A percentile compares a stretch with the other conserved stretches of the same genome.
These are phyloP conservation scores for Drosophila kikkawai DNA, from an alignment of 1,140 invertebrate species.

Conservation along the genomic window DNA sequence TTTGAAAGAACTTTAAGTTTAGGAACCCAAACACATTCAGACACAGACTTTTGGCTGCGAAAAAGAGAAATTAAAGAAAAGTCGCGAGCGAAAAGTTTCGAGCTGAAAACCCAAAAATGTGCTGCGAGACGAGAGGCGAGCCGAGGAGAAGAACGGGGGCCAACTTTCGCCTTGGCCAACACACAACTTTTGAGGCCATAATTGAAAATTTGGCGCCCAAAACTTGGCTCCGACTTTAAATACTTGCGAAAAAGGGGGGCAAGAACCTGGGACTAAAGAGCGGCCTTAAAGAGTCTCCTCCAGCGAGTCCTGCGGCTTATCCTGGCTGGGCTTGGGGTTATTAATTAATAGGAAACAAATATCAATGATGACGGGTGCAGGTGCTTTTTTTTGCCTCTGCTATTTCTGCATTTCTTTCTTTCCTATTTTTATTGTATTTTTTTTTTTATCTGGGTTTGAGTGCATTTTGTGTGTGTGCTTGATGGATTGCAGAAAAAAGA, in stretches of 20 bases:
- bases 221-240: constrained; percentile 28
- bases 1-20: constrained; percentile 44
- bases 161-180: constrained; percentile 52
- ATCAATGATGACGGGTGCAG: constrained; percentile 49
- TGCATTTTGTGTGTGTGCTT: constrained; percentile 34
- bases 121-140: constrained; percentile 20
- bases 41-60: constrained; percentile 17
- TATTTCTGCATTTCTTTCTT: not conserved
- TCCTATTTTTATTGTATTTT: not conserved
- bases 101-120: constrained; percentile 36
- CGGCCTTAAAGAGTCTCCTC: constrained; percentile 11
- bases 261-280: constrained; percentile 10
- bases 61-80: constrained; percentile 56
- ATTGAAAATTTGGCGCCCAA: constrained; percentile 49
- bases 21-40: constrained; percentile 46
- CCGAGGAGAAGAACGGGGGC: not conserved
- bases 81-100: constrained; percentile 45
- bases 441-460: not conserved
- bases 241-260: not conserved
- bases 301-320: constrained; percentile 6
- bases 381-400: constrained; percentile 9
- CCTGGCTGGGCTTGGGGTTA: constrained; percentile 18
- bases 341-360: constrained; percentile 72
- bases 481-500: constrained; percentile 72
- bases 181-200: constrained; percentile 51